Evolutionary conservation across 2,113 vertebrate species (phyloP), one percentile per base, ranked within the genome.

Genomic region (Sorex araneus): DNA sequence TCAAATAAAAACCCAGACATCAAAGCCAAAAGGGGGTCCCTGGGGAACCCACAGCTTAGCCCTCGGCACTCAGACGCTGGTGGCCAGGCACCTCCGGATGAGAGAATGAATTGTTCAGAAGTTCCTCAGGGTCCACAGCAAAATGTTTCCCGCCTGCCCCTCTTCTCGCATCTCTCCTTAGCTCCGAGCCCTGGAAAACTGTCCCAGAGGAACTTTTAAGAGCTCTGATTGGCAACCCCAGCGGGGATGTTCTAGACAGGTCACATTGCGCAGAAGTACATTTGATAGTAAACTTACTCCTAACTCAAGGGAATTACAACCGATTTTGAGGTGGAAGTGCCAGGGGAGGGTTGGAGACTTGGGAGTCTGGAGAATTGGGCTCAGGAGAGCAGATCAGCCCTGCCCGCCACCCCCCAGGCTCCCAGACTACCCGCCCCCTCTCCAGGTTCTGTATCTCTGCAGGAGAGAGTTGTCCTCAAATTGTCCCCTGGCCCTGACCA

Each of bases 1-100:
- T 23, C 36, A 25, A 0, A 0, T 10, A 0, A 0, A 15, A 36
- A 3, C 6, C 12, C 88, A 2, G 2, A 45, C 34, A 18, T 66
- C 34, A n/a, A 45, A 70, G 78, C 74, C 75, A 34, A 64, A 47
- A 36, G 18, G 57, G 18, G 8, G 23, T 23, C 57, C n/a, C 50
- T 78, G 82, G 67, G 18, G 85, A 3, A 27, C 64, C 57, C 67
- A 1, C 81, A 9, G 70, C 12, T 76, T 40, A 60, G 40, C 30
- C n/a, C 25, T 64, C 78, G 34, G 6, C 76, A 30, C 60, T 16
- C 18, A 57, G 70, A 69, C 76, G 66, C 63, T 45, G n/a, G 64
- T 40, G 76, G 27, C 34, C 75, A 36, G 87, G 74, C 30, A 2
- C 36, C 66, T 81, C 28, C 30, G 9, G 28, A 40, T 40, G 4